Base-by-base conservation (phyloP, 2,113 vertebrate genomes). In the Probosciger aterrimus region DNA sequence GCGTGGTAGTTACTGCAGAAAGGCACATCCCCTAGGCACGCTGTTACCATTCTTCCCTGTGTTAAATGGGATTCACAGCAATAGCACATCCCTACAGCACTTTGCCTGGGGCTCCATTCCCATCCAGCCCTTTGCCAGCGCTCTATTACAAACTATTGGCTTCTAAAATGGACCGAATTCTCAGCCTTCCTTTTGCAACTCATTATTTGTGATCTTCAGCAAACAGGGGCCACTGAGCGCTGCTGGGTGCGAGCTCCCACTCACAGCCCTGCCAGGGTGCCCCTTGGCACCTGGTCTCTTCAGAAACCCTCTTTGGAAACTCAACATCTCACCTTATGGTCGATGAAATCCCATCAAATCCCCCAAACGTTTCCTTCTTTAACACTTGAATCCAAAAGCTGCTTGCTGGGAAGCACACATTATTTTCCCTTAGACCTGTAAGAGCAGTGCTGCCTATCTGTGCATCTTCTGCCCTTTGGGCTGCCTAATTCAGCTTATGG, bases 351-450 rank as follows among this genome's bases (percentile, higher is more conserved):
- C 69, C 81, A 47, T 11, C 28, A 33, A 33, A 53, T n/a, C 19
- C 33, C 55, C 43, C 18, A 52, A 30, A 69, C 0, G 0, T 53
- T 83, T 70, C 47, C 39, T n/a, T 43, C 52, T 75, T 55, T 47
- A 71, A 37, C 3, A 1, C 57, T 22, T 10, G 11, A 43, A 46
- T 53, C 31, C 19, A 0, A 46, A 70, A 35, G 41, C 49, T 53
- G 57, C 75, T 57, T 63, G 37, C 43, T 76, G 75, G 37, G 73
- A 55, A 63, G 25, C 22, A 3, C 0, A 0, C 8, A 0, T 2
- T 37, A 4, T 25, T 46, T 60, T 30, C 75, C 8, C 18, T 27
- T 83, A 50, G 60, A 2, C 31, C 2, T 1, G 0, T 7, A 19
- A 88, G 14, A 43, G 22, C 53, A 35, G 37, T 0, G 11, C 74